Percentiles rank a stretch among this genome's conserved stretches.
Conservation (phyloP, 2,797 vertebrate genomes). For the Melanotaenia maccullochi region DNA sequence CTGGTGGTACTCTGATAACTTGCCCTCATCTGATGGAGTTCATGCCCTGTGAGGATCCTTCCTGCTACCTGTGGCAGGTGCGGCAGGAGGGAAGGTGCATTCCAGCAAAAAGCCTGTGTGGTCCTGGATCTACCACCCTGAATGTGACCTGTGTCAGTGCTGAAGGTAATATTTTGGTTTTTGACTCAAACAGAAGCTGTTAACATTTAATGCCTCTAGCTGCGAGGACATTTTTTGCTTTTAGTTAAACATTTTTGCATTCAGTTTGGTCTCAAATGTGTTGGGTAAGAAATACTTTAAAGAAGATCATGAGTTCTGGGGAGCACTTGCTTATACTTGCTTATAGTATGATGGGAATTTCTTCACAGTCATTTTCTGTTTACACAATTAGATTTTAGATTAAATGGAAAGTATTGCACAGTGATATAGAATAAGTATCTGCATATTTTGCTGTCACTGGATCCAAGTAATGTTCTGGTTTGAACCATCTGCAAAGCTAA, state of each 20-base stretch:
- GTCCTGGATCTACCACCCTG: slow-evolving; percentile 83
- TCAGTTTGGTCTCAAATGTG: background rate
- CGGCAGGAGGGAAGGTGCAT: slow-evolving; percentile 81
- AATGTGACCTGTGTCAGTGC: slow-evolving; percentile 83
- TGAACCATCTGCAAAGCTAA: background rate
- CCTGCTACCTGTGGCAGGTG: slow-evolving; percentile 87
- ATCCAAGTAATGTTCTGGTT: background rate
- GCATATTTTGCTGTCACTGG: background rate
- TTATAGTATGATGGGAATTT: background rate
- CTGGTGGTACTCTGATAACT: slow-evolving; percentile 63
- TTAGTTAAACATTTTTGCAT: background rate
- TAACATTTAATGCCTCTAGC: slow-evolving; percentile 3
- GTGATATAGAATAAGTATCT: background rate
- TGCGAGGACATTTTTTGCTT: background rate
- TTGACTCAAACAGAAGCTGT: background rate
- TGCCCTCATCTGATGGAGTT: slow-evolving; percentile 91
- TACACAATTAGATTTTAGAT: background rate
- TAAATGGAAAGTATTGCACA: background rate
- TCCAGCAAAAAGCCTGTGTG: slow-evolving; percentile 84
- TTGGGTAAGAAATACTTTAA: background rate
- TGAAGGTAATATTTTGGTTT: slow-evolving; percentile 79
- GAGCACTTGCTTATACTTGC: background rate
- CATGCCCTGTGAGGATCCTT: slow-evolving; percentile 89
- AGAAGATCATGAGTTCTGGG: background rate
- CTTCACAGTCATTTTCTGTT: too few species aligned